These are phyloP conservation scores for Cotesia vestalis DNA, from an alignment of 1,140 invertebrate species.

Conservation along the genomic window DNA sequence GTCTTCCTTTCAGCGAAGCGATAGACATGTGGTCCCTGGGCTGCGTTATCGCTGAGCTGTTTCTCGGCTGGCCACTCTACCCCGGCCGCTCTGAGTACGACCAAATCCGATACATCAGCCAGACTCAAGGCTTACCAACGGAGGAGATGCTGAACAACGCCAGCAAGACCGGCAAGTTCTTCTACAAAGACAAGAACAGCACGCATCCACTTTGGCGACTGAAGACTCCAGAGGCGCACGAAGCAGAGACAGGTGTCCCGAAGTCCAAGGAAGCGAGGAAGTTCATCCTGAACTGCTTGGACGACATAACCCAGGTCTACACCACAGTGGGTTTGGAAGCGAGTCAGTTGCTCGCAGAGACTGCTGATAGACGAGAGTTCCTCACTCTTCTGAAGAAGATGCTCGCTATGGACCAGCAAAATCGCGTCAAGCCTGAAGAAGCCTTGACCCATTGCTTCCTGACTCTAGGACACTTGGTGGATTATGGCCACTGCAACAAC, in stretches of 20 bases:
- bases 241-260: slow-evolving; percentile 91
- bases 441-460: slow-evolving; percentile 96
- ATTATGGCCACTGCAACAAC: slow-evolving; percentile 96
- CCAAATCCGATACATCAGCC: slow-evolving; percentile 92
- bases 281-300: slow-evolving; percentile 99
- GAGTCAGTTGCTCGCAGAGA: slow-evolving; percentile 93
- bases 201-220: slow-evolving; percentile 98
- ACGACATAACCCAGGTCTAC: slow-evolving; percentile 98
- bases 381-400: slow-evolving; percentile 97
- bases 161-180: slow-evolving; percentile 98
- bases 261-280: slow-evolving; percentile 99
- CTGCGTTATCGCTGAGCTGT: slow-evolving; percentile 98
- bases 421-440: slow-evolving; percentile 93
- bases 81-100: slow-evolving; percentile 99
- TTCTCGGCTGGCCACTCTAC: slow-evolving; percentile 99
- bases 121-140: slow-evolving; percentile 93
- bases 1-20: slow-evolving; percentile 97
- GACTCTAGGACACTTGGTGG: slow-evolving; percentile 89
- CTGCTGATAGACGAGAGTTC: slow-evolving; percentile 94
- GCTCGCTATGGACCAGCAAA: slow-evolving; percentile 97
- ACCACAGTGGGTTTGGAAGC: slow-evolving; percentile 96
- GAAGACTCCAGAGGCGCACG: slow-evolving; percentile 98
- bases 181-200: slow-evolving; percentile 95
- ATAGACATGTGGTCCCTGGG: slow-evolving; percentile 99
- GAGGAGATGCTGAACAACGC: slow-evolving; percentile 98